A percentile compares a stretch with the other conserved stretches of the same genome.
Evolutionary conservation across 2,797 vertebrate species (phyloP).

Genomic region (Masticophis lateralis): DNA sequence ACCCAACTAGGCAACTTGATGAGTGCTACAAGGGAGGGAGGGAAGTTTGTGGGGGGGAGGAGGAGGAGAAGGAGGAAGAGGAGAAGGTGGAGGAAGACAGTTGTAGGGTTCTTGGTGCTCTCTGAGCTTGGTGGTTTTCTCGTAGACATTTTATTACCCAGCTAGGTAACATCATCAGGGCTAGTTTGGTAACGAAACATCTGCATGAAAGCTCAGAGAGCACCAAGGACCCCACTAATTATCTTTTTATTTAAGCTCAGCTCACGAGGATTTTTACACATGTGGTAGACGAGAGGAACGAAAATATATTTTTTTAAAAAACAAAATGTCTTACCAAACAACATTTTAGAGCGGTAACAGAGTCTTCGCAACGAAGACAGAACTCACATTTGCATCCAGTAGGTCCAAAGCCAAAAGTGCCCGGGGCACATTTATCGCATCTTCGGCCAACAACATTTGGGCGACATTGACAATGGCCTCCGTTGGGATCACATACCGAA

Average conservation of each 20-base stretch:
- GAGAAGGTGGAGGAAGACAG: too few relatives aligned
- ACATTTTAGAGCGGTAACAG: not conserved
- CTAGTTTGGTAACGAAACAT: not conserved
- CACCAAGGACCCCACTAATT: not conserved
- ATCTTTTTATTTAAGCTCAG: not conserved
- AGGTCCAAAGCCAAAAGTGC: slow-evolving; percentile 91
- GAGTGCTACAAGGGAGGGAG: too few relatives aligned
- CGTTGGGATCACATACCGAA: slow-evolving; percentile 86
- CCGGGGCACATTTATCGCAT: slow-evolving; percentile 85
- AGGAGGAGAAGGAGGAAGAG: too few relatives aligned
- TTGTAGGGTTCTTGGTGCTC: too few relatives aligned
- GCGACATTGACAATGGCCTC: slow-evolving; percentile 92
- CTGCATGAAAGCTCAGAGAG: not conserved
- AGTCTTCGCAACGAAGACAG: not conserved
- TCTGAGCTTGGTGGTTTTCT: too few relatives aligned
- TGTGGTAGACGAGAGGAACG: not conserved
- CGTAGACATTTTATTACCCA: too few relatives aligned
- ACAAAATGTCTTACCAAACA: not conserved
- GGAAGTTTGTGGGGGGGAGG: too few relatives aligned
- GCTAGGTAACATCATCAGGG: too few relatives aligned
- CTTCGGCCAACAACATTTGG: slow-evolving; percentile 87
- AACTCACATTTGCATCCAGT: slow-evolving; percentile 88
- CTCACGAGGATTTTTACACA: not conserved
- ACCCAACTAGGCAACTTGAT: too few relatives aligned
- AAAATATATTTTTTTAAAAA: not conserved